phyloP scores from a whole-genome alignment of 2,113 vertebrate genomes.

The Sinocyclocheilus rhinocerous region DNA sequence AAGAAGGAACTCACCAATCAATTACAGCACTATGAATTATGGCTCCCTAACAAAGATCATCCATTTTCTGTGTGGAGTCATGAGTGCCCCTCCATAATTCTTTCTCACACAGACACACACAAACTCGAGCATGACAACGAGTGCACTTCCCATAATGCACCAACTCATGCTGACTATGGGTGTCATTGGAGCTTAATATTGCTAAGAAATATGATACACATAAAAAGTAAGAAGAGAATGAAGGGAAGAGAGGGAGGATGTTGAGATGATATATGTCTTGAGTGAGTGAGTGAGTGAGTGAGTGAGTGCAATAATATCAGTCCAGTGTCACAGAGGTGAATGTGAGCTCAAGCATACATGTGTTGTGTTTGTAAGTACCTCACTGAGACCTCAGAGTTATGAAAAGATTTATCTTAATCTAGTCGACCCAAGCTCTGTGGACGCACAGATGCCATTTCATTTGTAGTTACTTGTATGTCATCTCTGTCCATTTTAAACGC shows the following conservation, averaged over 20 bases:
- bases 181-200: conserved; percentile 35
- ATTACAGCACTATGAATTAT: conserved; percentile 48
- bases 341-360: background rate
- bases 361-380: background rate
- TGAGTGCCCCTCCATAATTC: conserved; percentile 30
- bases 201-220: conserved; percentile 31
- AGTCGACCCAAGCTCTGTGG: background rate
- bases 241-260: background rate
- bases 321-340: conserved; percentile 26
- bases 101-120: conserved; percentile 22
- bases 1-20: conserved; percentile 40
- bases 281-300: conserved; percentile 14
- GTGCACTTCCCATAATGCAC: conserved; percentile 46
- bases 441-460: background rate
- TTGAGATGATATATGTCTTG: conserved; percentile 25
- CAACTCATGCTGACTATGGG: conserved; percentile 36
- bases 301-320: background rate
- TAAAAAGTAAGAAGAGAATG: conserved; percentile 8
- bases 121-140: background rate
- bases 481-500: background rate
- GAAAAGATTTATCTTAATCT: background rate
- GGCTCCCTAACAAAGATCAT: conserved; percentile 42
- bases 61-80: conserved; percentile 49
- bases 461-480: background rate
- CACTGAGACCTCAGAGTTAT: background rate